Base-by-base conservation (phyloP, 2,888 invertebrate species). In the Trichacis sp. region DNA sequence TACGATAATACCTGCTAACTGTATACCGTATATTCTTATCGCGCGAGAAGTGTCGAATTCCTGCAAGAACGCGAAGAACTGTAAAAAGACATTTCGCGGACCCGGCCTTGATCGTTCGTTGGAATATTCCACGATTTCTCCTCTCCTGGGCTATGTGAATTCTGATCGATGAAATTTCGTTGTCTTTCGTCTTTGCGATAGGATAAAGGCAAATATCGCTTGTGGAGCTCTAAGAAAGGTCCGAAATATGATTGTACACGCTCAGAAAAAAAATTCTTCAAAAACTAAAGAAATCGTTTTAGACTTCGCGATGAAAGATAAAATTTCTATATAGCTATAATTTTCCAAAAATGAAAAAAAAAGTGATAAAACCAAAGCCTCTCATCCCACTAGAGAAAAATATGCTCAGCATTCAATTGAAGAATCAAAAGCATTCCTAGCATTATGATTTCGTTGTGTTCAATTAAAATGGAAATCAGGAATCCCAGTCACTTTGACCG, bases 381-480 rank as follows among this genome's bases (percentile, higher is more conserved):
- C 36, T 36, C 14, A 24, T 24, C 24, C 4, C 3, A 51, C 53
- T 59, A 46, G 58, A 53, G 48, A 47, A 50, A 62, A 55, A 61
- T 58, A 61, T 59, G 67, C 74, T 72, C 73, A 75, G 72, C 74
- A 74, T 82, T 82, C 80, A 80, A 83, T 81, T 83, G 75, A 77
- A 78, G 75, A 76, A 77, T 73, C 74, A 73, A 77, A 75, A 75
- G 78, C 76, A 77, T 77, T 77, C 76, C 78, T 80, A 78, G 80
- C 79, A 78, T 82, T 81, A 82, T 82, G 81, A 79, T 82, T 79
- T 76, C 78, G 77, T 79, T 77, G 80, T 79, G 80, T 83, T 82
- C 80, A 83, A 83, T 83, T 83, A 82, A 83, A 83, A 81, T 83
- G 82, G 81, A 83, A 83, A 82, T 82, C 77, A 78, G 72, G 75